Conservation (phyloP, 2,797 vertebrate species). For the Halcyon smyrnensis region DNA sequence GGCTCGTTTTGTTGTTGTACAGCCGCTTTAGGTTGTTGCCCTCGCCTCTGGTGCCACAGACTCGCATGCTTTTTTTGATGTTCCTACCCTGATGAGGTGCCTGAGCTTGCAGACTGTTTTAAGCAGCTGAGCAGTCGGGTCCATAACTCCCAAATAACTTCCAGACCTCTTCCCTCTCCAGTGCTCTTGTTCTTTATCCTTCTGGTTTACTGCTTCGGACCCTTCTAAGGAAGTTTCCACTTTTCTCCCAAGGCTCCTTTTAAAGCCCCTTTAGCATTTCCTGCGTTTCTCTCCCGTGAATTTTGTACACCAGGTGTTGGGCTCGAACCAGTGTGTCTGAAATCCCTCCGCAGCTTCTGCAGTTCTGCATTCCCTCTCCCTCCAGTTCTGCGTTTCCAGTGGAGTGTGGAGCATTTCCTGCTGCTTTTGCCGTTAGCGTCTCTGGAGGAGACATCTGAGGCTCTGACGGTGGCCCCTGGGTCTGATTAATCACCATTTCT, state of each 20-base stretch:
- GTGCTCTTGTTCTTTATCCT: background rate
- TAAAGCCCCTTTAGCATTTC: background rate
- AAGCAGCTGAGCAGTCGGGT: background rate
- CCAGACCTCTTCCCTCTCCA: background rate
- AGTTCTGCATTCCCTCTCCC: background rate
- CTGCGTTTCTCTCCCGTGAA: background rate
- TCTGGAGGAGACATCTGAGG: background rate
- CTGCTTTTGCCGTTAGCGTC: slow-evolving; percentile 6
- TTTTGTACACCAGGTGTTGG: background rate
- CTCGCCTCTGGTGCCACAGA: background rate
- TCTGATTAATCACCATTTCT: slow-evolving; percentile 41
- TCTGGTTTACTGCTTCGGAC: slow-evolving; percentile 30
- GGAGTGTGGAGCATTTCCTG: slow-evolving; percentile 12
- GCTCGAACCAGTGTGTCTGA: background rate
- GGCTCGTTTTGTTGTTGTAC: fast-evolving
- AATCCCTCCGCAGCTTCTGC: background rate
- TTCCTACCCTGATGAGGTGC: slow-evolving; percentile 9
- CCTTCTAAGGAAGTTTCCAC: background rate
- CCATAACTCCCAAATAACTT: slow-evolving; percentile 43
- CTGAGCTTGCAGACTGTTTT: background rate
- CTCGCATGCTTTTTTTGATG: slow-evolving; percentile 11
- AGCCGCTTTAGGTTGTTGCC: background rate
- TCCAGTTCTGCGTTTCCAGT: background rate
- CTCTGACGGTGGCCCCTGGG: background rate
- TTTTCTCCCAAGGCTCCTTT: slow-evolving; percentile 8